phyloP scores from a whole-genome alignment of 2,113 vertebrate genomes.

The Scomber colias region DNA sequence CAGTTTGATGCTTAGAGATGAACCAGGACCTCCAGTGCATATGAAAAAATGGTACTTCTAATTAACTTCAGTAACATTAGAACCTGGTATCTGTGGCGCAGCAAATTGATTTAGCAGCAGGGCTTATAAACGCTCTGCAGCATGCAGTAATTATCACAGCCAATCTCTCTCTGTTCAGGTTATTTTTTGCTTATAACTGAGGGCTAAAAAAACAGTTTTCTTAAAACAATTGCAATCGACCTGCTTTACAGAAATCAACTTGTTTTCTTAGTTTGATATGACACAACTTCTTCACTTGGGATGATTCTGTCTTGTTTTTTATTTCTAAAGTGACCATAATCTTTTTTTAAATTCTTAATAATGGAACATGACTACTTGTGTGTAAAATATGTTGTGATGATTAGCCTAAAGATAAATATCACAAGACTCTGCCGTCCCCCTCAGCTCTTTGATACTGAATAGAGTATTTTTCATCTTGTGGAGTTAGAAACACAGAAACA shows the following conservation, averaged over 20 bases:
- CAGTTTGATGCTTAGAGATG: not conserved
- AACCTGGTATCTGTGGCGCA: constrained; percentile 33
- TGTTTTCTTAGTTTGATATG: too few species aligned
- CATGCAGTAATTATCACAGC: constrained; percentile 32
- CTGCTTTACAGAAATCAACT: not conserved
- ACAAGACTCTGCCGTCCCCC: too few species aligned
- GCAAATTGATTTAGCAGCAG: constrained; percentile 52
- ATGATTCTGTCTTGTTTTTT: too few species aligned
- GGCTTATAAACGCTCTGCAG: constrained; percentile 41
- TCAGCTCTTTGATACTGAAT: too few species aligned
- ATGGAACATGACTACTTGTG: too few species aligned
- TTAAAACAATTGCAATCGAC: not conserved
- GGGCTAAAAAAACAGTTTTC: not conserved
- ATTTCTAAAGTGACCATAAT: too few species aligned
- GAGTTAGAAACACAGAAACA: too few species aligned
- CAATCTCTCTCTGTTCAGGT: constrained; percentile 18
- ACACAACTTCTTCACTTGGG: too few species aligned
- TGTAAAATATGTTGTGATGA: too few species aligned
- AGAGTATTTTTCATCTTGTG: too few species aligned
- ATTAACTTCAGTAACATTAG: constrained; percentile 53
- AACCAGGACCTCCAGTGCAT: constrained; percentile 7
- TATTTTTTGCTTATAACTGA: constrained; percentile 26
- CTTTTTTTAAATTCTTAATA: too few species aligned
- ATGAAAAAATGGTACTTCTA: constrained; percentile 30
- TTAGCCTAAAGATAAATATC: too few species aligned